These are phyloP conservation scores for Gambusia affinis DNA, from an alignment of 2,113 vertebrate genomes.

Conservation along the genomic window DNA sequence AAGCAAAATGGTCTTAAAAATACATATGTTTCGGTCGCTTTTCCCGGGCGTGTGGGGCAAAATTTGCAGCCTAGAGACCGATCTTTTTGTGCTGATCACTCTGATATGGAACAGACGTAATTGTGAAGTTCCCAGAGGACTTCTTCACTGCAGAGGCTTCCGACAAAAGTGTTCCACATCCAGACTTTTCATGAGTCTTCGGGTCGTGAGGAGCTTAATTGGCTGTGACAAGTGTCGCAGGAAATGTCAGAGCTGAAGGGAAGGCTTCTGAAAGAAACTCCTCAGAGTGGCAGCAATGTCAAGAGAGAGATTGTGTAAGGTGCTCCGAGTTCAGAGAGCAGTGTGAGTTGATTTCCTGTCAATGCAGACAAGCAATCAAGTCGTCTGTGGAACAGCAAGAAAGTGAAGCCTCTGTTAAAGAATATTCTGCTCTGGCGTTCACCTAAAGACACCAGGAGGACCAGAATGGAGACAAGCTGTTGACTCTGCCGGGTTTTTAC, in stretches of 20 bases:
- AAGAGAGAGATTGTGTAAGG: constrained; percentile 27
- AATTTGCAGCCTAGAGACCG: constrained; percentile 18
- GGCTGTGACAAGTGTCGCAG: constrained; percentile 48
- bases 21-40: constrained; percentile 50
- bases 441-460: not conserved
- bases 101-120: constrained; percentile 45
- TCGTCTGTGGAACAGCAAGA: constrained; percentile 20
- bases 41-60: constrained; percentile 2
- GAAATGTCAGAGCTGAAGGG: constrained; percentile 51
- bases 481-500: not conserved
- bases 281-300: constrained; percentile 31
- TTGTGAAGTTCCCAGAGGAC: constrained; percentile 28
- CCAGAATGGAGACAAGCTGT: not conserved
- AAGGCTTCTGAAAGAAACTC: constrained; percentile 46
- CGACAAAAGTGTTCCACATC: constrained; percentile 6
- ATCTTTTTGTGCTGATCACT: constrained; percentile 32
- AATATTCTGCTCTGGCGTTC: not conserved
- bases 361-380: constrained; percentile 36
- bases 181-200: constrained; percentile 31
- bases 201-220: constrained; percentile 56
- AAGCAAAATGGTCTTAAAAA: constrained; percentile 63
- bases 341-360: constrained; percentile 52
- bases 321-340: constrained; percentile 43
- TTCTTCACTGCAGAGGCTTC: constrained; percentile 24
- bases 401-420: not conserved